Evolutionary conservation across 2,113 vertebrate genomes (phyloP).

Genomic region (Manacus vitellinus): DNA sequence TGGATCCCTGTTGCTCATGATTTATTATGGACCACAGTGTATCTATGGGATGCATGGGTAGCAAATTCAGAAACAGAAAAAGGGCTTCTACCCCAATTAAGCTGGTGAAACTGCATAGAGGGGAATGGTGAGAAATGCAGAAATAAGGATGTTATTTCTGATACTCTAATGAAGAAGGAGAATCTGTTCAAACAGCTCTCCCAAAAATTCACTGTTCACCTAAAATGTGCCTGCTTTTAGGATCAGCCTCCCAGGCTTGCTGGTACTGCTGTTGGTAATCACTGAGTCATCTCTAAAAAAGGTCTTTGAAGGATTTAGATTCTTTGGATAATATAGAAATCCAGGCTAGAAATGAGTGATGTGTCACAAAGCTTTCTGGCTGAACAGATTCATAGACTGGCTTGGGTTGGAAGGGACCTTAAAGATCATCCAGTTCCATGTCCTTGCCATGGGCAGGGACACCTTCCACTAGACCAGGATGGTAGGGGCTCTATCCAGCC

Average conservation of each 20-base stretch:
- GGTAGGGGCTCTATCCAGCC: neutral
- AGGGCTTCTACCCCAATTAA: neutral
- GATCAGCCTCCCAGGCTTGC: conserved; percentile 22
- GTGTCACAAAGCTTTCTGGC: neutral
- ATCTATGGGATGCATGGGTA: neutral
- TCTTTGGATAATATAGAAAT: neutral
- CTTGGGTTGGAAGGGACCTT: neutral
- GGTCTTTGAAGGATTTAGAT: neutral
- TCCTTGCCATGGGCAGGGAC: neutral
- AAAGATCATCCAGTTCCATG: neutral
- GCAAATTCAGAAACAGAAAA: neutral
- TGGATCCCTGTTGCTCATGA: neutral
- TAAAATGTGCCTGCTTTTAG: conserved; percentile 51
- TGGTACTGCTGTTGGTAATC: neutral
- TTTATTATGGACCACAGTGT: neutral
- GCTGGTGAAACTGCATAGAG: neutral
- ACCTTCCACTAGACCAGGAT: rapidly evolving
- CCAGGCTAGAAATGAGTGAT: neutral
- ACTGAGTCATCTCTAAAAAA: conserved; percentile 18
- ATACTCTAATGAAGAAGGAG: conserved; percentile 11
- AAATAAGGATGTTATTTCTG: conserved; percentile 51
- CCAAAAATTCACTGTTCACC: conserved; percentile 39
- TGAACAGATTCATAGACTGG: neutral
- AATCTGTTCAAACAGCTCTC: conserved; percentile 11
- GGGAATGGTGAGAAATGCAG: conserved; percentile 23